Evolutionary conservation across 1,140 invertebrate species (phyloP).

Genomic region (Bombus haemorrhoidalis): DNA sequence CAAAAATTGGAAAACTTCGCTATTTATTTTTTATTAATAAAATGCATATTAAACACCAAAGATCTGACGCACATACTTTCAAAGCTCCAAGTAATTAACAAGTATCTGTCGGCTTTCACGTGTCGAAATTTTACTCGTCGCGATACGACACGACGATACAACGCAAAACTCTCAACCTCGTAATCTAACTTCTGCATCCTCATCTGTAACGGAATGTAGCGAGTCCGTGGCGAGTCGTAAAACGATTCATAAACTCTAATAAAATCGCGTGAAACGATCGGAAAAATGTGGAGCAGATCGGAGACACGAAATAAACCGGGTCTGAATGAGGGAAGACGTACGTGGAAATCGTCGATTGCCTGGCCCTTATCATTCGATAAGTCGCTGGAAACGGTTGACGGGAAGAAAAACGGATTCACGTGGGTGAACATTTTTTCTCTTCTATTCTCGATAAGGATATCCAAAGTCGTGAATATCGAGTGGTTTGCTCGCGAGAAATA

Average conservation of each 20-base stretch:
- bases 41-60: too few relatives aligned
- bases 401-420: constrained; percentile 46
- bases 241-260: background rate
- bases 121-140: too few relatives aligned
- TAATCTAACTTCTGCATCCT: too few relatives aligned
- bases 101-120: too few relatives aligned
- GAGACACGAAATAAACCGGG: constrained; percentile 3
- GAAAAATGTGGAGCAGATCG: background rate
- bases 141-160: too few relatives aligned
- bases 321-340: background rate
- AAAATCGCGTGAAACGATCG: background rate
- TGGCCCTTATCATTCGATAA: constrained; percentile 30
- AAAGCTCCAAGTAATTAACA: too few relatives aligned
- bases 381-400: background rate
- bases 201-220: background rate
- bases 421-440: constrained; percentile 31
- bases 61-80: too few relatives aligned
- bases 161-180: too few relatives aligned
- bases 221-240: background rate
- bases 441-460: constrained; percentile 40
- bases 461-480: constrained; percentile 22
- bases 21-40: too few relatives aligned
- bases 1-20: too few relatives aligned
- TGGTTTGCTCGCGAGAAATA: background rate
- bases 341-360: constrained; percentile 18